Evolutionary conservation across 2,113 vertebrate genomes (phyloP).

Genomic region (Petaurus breviceps): DNA sequence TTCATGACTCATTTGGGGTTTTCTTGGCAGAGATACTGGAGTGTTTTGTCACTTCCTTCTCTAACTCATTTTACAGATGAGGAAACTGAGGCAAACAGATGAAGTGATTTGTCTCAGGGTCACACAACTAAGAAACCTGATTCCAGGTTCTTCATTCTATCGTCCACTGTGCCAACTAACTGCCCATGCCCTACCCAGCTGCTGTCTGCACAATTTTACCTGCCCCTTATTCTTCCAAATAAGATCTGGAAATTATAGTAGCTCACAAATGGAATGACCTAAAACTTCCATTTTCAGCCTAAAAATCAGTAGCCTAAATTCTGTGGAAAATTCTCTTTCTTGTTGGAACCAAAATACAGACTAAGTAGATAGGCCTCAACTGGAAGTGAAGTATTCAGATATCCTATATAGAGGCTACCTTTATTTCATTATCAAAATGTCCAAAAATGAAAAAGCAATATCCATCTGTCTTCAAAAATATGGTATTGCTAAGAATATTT

Average conservation of each 20-base stretch:
- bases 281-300: not conserved
- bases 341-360: not conserved
- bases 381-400: not conserved
- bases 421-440: not conserved
- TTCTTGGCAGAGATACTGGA: not conserved
- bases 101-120: not conserved
- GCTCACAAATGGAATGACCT: slow-evolving; percentile 9
- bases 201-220: not conserved
- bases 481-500: slow-evolving; percentile 23
- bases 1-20: no score
- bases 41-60: not conserved
- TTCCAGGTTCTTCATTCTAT: slow-evolving; percentile 19
- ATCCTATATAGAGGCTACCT: not conserved
- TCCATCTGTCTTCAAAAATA: not conserved
- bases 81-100: not conserved
- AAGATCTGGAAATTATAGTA: not conserved
- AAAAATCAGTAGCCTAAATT: not conserved
- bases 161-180: not conserved
- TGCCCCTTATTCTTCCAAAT: slow-evolving; percentile 26
- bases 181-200: not conserved
- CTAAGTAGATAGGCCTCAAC: not conserved
- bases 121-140: not conserved
- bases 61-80: not conserved
- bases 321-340: not conserved
- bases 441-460: not conserved